A percentile compares a stretch with the other conserved stretches of the same genome.
Conservation (phyloP, 2,113 vertebrate species). For the Tamias sibiricus region DNA sequence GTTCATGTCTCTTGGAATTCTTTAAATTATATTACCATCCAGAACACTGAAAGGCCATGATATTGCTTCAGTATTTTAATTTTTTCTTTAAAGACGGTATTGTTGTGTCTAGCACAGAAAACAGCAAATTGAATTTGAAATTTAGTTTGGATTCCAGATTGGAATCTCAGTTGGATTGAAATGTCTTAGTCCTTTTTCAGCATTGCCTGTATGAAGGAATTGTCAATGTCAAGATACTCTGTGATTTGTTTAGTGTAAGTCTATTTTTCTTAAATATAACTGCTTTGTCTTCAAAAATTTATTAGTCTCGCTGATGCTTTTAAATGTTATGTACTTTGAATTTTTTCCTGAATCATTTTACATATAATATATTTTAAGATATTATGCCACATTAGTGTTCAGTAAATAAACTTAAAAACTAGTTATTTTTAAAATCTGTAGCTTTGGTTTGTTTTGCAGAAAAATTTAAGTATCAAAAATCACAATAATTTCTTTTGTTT, state of each 20-base stretch:
- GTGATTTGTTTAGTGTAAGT: background rate
- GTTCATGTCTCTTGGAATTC: background rate
- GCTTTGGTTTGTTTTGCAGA: background rate
- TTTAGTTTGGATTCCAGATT: slow-evolving; percentile 20
- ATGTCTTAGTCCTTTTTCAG: background rate
- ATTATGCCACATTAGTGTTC: background rate
- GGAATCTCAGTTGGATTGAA: slow-evolving; percentile 3
- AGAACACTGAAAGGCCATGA: background rate
- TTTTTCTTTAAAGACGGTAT: background rate
- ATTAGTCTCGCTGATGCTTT: slow-evolving; percentile 17
- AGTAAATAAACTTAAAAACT: background rate
- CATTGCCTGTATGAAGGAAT: background rate
- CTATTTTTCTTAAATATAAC: background rate
- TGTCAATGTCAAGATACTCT: background rate
- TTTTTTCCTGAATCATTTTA: slow-evolving; percentile 46
- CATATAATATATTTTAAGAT: background rate
- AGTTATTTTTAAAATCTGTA: slow-evolving; percentile 6
- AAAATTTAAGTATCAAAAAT: background rate
- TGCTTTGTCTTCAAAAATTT: slow-evolving; percentile 9
- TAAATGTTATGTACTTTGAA: background rate
- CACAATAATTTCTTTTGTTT: background rate
- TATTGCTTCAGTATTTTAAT: slow-evolving; percentile 31
- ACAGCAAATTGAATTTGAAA: slow-evolving; percentile 36
- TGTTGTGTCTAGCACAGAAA: background rate
- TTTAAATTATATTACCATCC: background rate